A percentile compares a stretch with the other conserved stretches of the same genome.
Evolutionary conservation across 35 echinoderm and acorn worm species (phyloP).

Genomic region (Acanthaster planci): DNA sequence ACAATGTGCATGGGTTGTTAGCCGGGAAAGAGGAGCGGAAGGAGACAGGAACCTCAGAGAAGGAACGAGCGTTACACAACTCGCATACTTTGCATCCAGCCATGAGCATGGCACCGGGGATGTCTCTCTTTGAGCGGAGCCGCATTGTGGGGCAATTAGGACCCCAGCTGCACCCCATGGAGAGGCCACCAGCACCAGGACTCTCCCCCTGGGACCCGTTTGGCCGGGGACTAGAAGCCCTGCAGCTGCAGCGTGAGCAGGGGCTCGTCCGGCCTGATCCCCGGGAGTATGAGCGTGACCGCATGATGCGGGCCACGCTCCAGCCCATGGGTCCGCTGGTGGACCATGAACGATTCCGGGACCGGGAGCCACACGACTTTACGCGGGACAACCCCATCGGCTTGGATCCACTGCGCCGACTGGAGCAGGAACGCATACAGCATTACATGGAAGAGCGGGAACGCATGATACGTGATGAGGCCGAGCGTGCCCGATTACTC

Average conservation of each 20-base stretch:
- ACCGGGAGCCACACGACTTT: conserved; percentile 87
- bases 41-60: conserved; percentile 20
- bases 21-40: conserved; percentile 22
- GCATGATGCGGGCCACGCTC: conserved; percentile 70
- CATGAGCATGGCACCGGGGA: conserved; percentile 41
- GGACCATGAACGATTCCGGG: conserved; percentile 80
- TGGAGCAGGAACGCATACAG: conserved; percentile 78
- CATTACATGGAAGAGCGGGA: conserved; percentile 82
- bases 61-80: conserved; percentile 36
- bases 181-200: conserved; percentile 47
- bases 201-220: conserved; percentile 69
- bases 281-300: conserved; percentile 78
- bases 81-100: conserved; percentile 40
- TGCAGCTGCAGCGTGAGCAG: conserved; percentile 54
- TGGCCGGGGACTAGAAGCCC: conserved; percentile 45
- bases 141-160: conserved; percentile 45
- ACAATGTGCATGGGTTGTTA: conserved; percentile 69
- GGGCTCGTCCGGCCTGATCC: conserved; percentile 33
- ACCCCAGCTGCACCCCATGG: conserved; percentile 54
- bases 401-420: conserved; percentile 49
- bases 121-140: conserved; percentile 71
- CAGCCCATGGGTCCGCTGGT: conserved; percentile 77
- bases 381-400: conserved; percentile 79
- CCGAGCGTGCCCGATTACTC: conserved; percentile 62
- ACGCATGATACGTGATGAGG: conserved; percentile 65